Conservation (phyloP, 2,888 invertebrate species). For the Prosopocoilus inquinatus region DNA sequence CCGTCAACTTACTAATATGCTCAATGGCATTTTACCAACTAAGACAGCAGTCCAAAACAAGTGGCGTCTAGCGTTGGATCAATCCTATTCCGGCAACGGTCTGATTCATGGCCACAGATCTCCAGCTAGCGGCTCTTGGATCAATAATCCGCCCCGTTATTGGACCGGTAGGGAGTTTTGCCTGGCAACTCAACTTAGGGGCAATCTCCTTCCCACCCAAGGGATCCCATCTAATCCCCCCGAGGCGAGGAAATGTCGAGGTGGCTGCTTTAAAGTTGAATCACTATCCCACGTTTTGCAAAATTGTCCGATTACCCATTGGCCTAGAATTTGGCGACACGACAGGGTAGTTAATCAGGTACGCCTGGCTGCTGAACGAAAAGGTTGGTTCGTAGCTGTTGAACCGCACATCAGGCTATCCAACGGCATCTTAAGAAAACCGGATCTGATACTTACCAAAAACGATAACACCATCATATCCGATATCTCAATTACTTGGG, state of each 20-base stretch:
- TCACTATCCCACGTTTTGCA: constrained; percentile 27
- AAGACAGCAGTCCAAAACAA: too few species aligned
- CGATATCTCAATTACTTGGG: constrained; percentile 21
- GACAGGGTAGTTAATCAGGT: constrained; percentile 11
- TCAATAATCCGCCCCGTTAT: constrained; percentile 20
- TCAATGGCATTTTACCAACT: too few species aligned
- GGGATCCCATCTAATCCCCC: constrained; percentile 21
- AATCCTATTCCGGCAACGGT: constrained; percentile 17
- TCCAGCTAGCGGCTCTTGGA: constrained; percentile 8
- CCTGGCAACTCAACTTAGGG: constrained; percentile 27
- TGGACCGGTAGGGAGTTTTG: constrained; percentile 30
- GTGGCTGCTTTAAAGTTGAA: constrained; percentile 21
- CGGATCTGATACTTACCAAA: constrained; percentile 14
- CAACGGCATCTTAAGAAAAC: constrained; percentile 11
- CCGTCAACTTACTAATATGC: too few species aligned
- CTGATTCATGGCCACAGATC: too few species aligned
- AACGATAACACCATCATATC: constrained; percentile 6
- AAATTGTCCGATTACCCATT: constrained; percentile 24
- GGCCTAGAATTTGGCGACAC: constrained; percentile 19
- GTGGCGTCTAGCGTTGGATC: constrained; percentile 11
- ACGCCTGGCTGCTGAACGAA: constrained; percentile 1
- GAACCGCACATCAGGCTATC: constrained; percentile 15
- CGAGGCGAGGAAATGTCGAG: constrained; percentile 21
- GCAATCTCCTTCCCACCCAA: constrained; percentile 21
- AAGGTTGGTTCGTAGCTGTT: constrained; percentile 15